phyloP scores from a whole-genome alignment of 2,113 vertebrate species.

The Symphodus melops region DNA sequence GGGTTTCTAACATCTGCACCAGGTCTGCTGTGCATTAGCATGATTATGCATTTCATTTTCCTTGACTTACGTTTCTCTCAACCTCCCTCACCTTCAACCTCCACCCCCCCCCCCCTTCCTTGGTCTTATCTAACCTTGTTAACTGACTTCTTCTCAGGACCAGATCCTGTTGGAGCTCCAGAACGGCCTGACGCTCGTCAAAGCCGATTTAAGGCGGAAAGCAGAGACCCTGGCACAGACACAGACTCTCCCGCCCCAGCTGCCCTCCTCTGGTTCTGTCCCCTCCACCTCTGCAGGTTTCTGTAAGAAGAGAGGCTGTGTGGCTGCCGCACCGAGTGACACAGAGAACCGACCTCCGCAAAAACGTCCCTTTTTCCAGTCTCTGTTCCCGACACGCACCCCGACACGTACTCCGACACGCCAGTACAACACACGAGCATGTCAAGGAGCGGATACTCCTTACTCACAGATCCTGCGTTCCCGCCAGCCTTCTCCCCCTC shows the following conservation, averaged over 20 bases:
- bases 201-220: constrained; percentile 90
- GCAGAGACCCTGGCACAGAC: constrained; percentile 84
- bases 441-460: constrained; percentile 77
- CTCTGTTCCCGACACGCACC: constrained; percentile 78
- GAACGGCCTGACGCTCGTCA: constrained; percentile 91
- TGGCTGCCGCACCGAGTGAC: constrained; percentile 63
- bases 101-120: constrained; percentile 15
- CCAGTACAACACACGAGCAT: constrained; percentile 69
- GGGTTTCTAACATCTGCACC: constrained; percentile 48
- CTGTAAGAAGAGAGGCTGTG: constrained; percentile 87
- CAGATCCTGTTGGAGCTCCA: constrained; percentile 94
- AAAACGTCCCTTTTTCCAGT: constrained; percentile 88
- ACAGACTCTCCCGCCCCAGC: constrained; percentile 58
- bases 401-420: constrained; percentile 50
- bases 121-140: constrained; percentile 64
- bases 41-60: constrained; percentile 20
- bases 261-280: constrained; percentile 80
- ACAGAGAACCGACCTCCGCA: constrained; percentile 89
- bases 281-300: constrained; percentile 72
- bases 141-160: constrained; percentile 84
- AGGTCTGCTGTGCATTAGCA: constrained; percentile 43
- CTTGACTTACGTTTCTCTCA: constrained; percentile 9
- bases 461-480: constrained; percentile 84
- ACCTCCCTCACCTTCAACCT: constrained; percentile 39
- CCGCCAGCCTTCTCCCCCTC: constrained; percentile 80